A percentile compares a stretch with the other conserved stretches of the same genome.
These are phyloP conservation scores for Pachycephus smyrnensis DNA, from an alignment of 2,888 invertebrate genomes.

Conservation along the genomic window DNA sequence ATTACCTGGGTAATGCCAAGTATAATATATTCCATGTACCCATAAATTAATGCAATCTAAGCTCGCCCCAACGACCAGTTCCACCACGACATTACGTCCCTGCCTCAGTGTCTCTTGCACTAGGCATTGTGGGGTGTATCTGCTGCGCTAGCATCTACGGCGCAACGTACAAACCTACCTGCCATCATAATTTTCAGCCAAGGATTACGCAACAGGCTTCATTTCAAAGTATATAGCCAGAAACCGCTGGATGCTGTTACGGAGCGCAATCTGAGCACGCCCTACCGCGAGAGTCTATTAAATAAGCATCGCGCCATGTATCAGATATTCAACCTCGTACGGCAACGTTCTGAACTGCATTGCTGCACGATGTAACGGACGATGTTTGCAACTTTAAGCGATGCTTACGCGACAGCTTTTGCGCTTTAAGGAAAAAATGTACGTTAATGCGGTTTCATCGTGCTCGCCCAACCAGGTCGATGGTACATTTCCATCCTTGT, in stretches of 20 bases:
- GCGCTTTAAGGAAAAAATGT: not conserved
- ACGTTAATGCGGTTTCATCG: not conserved
- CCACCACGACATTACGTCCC: constrained; percentile 18
- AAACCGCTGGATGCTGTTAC: not conserved
- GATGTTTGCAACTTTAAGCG: not conserved
- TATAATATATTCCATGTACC: constrained; percentile 26
- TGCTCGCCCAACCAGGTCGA: not conserved
- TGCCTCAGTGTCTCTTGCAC: constrained; percentile 15
- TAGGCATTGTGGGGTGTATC: not conserved
- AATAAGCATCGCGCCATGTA: not conserved
- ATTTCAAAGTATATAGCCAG: not conserved
- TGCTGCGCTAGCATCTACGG: not conserved
- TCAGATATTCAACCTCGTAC: not conserved
- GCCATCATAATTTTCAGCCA: not conserved
- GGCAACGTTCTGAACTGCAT: not conserved
- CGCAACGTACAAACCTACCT: not conserved
- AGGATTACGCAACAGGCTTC: not conserved
- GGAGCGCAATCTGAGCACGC: not conserved
- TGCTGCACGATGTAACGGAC: not conserved
- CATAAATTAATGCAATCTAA: constrained; percentile 35
- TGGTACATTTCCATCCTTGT: not conserved
- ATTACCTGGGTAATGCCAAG: not conserved
- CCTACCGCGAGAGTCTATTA: not conserved
- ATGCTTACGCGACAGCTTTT: not conserved
- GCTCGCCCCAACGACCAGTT: constrained; percentile 22